Percentiles rank a stretch among this genome's conserved stretches.
Conservation (phyloP, 1,140 invertebrate genomes). For the Drosophila murphyi region DNA sequence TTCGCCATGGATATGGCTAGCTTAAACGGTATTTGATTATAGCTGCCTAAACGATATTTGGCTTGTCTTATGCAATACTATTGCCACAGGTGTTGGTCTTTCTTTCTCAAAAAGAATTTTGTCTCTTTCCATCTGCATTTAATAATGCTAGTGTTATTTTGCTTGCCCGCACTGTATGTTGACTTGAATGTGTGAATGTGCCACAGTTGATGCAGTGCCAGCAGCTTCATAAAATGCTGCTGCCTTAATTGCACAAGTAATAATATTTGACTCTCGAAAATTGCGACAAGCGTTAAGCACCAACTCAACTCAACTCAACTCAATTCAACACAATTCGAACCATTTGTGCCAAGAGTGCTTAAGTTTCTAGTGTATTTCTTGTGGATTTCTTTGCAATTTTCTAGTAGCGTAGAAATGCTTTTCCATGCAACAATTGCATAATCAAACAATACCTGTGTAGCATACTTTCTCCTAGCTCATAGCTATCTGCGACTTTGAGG, state of each 20-base stretch:
- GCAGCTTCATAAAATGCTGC: constrained; percentile 14
- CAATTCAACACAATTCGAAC: not conserved
- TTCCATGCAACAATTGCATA: too few species aligned
- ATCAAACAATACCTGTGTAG: not conserved
- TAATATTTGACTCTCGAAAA: not conserved
- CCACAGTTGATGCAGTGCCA: constrained; percentile 24
- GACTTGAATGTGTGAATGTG: not conserved
- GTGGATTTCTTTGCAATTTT: not conserved
- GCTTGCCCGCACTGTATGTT: too few species aligned
- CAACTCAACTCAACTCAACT: not conserved
- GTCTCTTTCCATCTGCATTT: too few species aligned
- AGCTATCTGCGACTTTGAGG: not conserved
- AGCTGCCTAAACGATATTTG: too few species aligned
- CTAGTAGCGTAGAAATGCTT: not conserved
- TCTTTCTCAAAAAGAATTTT: too few species aligned
- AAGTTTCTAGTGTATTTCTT: too few species aligned
- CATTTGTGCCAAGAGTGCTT: too few species aligned
- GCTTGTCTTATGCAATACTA: too few species aligned
- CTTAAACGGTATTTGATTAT: too few species aligned
- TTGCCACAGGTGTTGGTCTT: too few species aligned
- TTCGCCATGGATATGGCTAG: too few species aligned
- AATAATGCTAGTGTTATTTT: too few species aligned
- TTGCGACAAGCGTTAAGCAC: not conserved
- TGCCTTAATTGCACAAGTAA: not conserved
- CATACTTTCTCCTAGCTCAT: not conserved